phyloP scores from a whole-genome alignment of 92 coral and sea anemone species.

The Chrysogorgia sp. region DNA sequence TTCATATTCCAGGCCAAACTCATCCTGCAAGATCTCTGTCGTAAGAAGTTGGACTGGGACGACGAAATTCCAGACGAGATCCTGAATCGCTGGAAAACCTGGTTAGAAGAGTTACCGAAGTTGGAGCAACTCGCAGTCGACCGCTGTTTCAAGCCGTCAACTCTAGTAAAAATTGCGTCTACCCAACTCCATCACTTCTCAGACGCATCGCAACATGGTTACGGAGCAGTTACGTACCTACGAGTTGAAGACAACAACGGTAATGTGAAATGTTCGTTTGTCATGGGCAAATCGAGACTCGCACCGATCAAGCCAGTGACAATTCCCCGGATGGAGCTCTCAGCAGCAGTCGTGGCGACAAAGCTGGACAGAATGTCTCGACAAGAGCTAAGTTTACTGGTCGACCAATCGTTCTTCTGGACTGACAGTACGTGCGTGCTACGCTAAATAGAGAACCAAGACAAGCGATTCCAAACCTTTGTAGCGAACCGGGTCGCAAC shows the following conservation, averaged over 20 bases:
- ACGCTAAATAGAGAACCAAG: too few species aligned
- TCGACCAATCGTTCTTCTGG: constrained; percentile 53
- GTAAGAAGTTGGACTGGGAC: too few species aligned
- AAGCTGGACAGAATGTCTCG: constrained; percentile 44
- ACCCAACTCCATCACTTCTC: too few species aligned
- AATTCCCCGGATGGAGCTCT: constrained; percentile 27
- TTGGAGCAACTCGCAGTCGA: too few species aligned
- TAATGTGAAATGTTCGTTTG: constrained; percentile 33
- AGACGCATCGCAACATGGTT: too few species aligned
- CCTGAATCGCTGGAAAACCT: constrained; percentile 51
- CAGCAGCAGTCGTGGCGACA: constrained; percentile 55
- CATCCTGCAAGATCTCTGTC: constrained; percentile 59
- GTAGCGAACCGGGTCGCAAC: constrained; percentile 57
- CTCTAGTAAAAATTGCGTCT: too few species aligned
- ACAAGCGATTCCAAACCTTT: too few species aligned
- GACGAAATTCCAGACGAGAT: constrained; percentile 43
- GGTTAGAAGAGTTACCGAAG: constrained; percentile 20
- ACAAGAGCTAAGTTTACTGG: constrained; percentile 35
- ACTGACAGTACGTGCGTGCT: too few species aligned
- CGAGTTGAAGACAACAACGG: too few species aligned
- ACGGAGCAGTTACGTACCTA: too few species aligned
- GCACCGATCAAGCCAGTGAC: constrained; percentile 47
- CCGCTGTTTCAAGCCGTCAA: too few species aligned
- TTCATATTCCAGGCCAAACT: too few species aligned
- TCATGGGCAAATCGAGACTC: constrained; percentile 50